Evolutionary conservation across 2,113 vertebrate genomes (phyloP).

Genomic region (Panthera uncia): DNA sequence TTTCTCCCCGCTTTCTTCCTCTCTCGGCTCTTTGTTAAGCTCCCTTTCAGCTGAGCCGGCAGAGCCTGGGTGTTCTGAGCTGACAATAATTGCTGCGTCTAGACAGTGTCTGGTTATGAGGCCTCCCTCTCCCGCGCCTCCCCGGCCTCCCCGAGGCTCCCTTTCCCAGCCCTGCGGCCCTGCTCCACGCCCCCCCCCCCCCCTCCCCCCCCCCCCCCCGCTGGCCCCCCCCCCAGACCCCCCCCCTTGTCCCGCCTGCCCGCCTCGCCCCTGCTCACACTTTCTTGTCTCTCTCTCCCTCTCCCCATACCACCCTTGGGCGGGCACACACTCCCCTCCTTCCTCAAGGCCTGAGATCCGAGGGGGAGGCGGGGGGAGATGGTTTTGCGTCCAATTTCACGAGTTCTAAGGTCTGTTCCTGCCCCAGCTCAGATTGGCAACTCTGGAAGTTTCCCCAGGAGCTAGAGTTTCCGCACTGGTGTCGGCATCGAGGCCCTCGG

Average conservation of each 20-base stretch:
- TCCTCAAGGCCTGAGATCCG: background rate
- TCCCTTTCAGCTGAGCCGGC: slow-evolving; percentile 91
- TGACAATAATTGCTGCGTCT: slow-evolving; percentile 97
- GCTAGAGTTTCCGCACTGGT: background rate
- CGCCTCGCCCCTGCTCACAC: slow-evolving; percentile 80
- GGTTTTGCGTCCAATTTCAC: background rate
- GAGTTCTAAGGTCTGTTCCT: background rate
- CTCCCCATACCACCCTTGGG: slow-evolving; percentile 58
- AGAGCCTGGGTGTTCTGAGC: slow-evolving; percentile 93
- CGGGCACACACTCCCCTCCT: slow-evolving; percentile 42
- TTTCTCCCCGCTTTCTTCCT: slow-evolving; percentile 64
- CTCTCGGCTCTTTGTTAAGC: slow-evolving; percentile 86
- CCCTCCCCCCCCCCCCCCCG: slow-evolving; percentile 76
- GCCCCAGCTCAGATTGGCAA: background rate
- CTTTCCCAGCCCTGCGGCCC: slow-evolving; percentile 63
- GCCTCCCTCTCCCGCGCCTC: slow-evolving; percentile 84
- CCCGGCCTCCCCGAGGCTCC: slow-evolving; percentile 72
- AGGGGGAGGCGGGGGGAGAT: background rate
- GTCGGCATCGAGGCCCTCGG: background rate
- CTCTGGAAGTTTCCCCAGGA: background rate
- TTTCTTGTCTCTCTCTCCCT: background rate
- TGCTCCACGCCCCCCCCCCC: slow-evolving; percentile 68
- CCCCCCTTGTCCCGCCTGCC: slow-evolving; percentile 85
- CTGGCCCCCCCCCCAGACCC: slow-evolving; percentile 30
- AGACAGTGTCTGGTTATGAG: slow-evolving; percentile 95